These are phyloP conservation scores for Ascaphus truei DNA, from an alignment of 2,113 vertebrate species.

Conservation along the genomic window DNA sequence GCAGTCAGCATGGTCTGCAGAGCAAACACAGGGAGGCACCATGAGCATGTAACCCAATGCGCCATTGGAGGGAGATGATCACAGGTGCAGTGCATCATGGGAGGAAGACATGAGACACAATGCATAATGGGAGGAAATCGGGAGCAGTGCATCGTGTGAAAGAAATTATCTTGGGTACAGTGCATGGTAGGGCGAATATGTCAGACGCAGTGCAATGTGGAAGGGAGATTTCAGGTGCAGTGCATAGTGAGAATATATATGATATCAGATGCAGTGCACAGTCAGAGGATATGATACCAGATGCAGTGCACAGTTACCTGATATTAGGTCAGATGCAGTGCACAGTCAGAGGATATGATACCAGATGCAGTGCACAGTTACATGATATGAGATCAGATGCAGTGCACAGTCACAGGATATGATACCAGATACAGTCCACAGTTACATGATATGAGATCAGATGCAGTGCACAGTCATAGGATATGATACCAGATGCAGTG, in stretches of 20 bases:
- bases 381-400: neutral
- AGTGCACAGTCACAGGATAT: neutral
- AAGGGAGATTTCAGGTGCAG: slow-evolving; percentile 12
- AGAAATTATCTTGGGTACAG: slow-evolving; percentile 33
- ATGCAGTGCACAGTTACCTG: slow-evolving; percentile 3
- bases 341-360: neutral
- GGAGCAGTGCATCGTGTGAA: slow-evolving; percentile 35
- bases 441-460: neutral
- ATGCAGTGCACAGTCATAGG: neutral
- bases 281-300: neutral
- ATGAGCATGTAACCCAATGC: slow-evolving; percentile 34
- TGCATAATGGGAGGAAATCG: slow-evolving; percentile 32
- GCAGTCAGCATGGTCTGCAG: slow-evolving; percentile 96
- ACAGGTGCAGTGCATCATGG: slow-evolving; percentile 34
- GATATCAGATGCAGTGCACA: slow-evolving; percentile 28
- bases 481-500: neutral
- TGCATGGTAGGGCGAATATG: slow-evolving; percentile 33
- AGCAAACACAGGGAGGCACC: slow-evolving; percentile 38
- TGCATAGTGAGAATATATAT: slow-evolving; percentile 20
- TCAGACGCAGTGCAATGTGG: slow-evolving; percentile 32
- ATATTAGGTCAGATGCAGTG: neutral
- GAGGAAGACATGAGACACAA: slow-evolving; percentile 33
- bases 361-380: slow-evolving; percentile 8
- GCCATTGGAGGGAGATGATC: slow-evolving; percentile 33
- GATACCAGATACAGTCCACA: neutral